phyloP scores from a whole-genome alignment of 1,140 invertebrate genomes.

The Drosophila biarmipes region DNA sequence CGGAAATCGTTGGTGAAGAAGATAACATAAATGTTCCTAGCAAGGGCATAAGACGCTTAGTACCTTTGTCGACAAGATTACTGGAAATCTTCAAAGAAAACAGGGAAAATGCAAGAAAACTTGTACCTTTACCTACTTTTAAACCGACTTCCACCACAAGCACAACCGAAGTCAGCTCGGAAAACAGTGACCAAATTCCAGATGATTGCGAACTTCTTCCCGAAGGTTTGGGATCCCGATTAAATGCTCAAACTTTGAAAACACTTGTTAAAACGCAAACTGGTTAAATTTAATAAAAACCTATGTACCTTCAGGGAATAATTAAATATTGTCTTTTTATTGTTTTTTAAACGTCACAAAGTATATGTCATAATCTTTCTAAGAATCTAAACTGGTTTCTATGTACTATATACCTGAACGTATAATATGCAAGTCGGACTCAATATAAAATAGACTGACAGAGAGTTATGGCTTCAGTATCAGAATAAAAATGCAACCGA shows the following conservation, averaged over 20 bases:
- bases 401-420: not conserved
- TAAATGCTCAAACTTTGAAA: slow-evolving; percentile 1
- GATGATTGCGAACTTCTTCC: slow-evolving; percentile 1
- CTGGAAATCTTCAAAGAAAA: not conserved
- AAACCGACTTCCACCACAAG: not conserved
- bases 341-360: not conserved
- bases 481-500: slow-evolving; percentile 25
- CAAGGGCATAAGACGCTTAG: not conserved
- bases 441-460: slow-evolving; percentile 15
- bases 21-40: not conserved
- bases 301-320: not conserved
- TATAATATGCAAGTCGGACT: slow-evolving; percentile 7
- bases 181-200: not conserved
- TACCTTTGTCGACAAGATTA: not conserved
- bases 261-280: not conserved
- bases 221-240: not conserved
- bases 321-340: not conserved
- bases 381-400: slow-evolving; percentile 6
- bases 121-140: not conserved
- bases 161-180: not conserved
- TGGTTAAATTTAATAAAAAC: not conserved
- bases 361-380: not conserved
- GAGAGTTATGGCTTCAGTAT: slow-evolving; percentile 12
- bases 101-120: not conserved
- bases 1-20: not conserved